Evolutionary conservation across 2,888 invertebrate species (phyloP).

Genomic region (Erebia palarica): DNA sequence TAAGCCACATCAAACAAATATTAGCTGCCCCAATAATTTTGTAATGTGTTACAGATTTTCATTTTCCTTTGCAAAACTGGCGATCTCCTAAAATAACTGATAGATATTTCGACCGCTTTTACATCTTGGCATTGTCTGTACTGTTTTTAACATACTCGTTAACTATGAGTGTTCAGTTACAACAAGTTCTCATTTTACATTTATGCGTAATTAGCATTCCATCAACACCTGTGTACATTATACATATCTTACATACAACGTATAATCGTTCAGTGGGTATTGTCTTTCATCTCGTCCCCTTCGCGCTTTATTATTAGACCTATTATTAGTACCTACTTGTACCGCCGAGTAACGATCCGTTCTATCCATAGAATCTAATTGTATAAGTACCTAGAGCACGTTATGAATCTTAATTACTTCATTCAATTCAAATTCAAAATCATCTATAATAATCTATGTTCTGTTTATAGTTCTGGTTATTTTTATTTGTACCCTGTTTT

Average conservation of each 20-base stretch:
- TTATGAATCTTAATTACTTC: conserved; percentile 13
- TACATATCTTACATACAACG: not conserved
- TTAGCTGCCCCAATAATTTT: not conserved
- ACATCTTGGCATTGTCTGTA: not conserved
- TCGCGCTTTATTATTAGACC: conserved; percentile 8
- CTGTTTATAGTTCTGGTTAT: not conserved
- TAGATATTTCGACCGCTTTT: not conserved
- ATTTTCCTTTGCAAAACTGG: not conserved
- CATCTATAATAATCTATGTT: not conserved
- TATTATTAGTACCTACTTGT: conserved; percentile 13
- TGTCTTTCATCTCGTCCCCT: conserved; percentile 14
- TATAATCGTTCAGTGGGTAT: not conserved
- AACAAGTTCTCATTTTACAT: not conserved
- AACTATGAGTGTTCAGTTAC: not conserved
- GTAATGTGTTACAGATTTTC: not conserved
- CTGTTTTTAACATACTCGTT: not conserved
- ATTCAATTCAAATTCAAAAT: not conserved
- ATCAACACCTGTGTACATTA: conserved; percentile 2
- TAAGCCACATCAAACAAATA: not conserved
- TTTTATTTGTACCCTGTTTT: not conserved
- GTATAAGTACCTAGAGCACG: not conserved
- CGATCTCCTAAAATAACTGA: not conserved
- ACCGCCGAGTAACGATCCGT: conserved; percentile 5
- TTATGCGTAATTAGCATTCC: not conserved
- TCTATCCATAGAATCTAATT: conserved; percentile 8